These are phyloP conservation scores for Drosophila bipectinata DNA, from an alignment of 1,140 invertebrate genomes.

Conservation along the genomic window DNA sequence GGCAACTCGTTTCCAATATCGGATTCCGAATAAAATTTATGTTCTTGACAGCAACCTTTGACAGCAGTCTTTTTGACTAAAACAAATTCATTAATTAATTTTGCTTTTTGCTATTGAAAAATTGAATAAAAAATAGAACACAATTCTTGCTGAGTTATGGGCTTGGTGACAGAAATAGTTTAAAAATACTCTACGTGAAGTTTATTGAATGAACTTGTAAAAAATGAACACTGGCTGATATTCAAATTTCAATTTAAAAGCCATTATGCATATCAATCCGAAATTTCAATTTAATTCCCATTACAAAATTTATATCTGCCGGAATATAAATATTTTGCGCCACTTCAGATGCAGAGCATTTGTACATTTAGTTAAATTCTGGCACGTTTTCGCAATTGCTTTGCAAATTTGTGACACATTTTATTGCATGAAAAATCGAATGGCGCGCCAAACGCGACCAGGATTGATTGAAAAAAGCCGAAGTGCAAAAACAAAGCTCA, in stretches of 20 bases:
- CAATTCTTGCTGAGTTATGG: slow-evolving; percentile 36
- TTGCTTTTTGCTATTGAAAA: slow-evolving; percentile 24
- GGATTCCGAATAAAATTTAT: slow-evolving; percentile 31
- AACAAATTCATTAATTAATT: slow-evolving; percentile 38
- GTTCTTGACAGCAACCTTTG: slow-evolving; percentile 13
- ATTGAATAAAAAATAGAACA: slow-evolving; percentile 23
- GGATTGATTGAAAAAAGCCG: slow-evolving; percentile 26
- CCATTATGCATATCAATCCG: slow-evolving; percentile 1
- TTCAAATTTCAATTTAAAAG: background rate
- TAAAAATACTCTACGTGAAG: slow-evolving; percentile 9
- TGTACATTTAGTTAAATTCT: slow-evolving; percentile 11
- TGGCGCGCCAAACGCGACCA: slow-evolving; percentile 22
- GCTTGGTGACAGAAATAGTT: slow-evolving; percentile 30
- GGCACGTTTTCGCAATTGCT: slow-evolving; percentile 36
- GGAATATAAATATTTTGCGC: slow-evolving; percentile 20
- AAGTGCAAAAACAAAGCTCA: slow-evolving; percentile 22
- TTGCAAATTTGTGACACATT: slow-evolving; percentile 34
- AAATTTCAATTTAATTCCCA: slow-evolving; percentile 19
- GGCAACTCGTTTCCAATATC: slow-evolving; percentile 10
- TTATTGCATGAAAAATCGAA: slow-evolving; percentile 42
- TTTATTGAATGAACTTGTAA: too few relatives aligned
- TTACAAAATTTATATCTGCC: slow-evolving; percentile 9
- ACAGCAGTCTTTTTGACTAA: slow-evolving; percentile 27
- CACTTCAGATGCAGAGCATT: slow-evolving; percentile 24
- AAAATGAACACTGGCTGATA: too few relatives aligned